These are phyloP conservation scores for Apis florea DNA, from an alignment of 1,140 invertebrate genomes.

Conservation along the genomic window DNA sequence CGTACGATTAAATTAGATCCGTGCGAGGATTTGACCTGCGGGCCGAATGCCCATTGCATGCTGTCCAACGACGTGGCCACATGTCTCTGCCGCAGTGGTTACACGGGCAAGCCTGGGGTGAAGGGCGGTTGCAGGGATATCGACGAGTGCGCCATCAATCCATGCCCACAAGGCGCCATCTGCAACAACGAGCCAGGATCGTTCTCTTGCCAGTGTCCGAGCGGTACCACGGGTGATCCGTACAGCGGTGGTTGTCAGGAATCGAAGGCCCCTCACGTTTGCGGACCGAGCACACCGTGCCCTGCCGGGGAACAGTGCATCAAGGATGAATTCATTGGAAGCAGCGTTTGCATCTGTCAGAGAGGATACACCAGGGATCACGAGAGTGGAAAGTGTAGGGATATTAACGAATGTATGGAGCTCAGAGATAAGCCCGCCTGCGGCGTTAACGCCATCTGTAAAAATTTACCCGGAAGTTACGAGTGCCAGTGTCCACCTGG, in stretches of 20 bases:
- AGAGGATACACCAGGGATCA: slow-evolving; percentile 89
- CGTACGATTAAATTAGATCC: slow-evolving; percentile 88
- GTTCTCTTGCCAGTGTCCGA: slow-evolving; percentile 93
- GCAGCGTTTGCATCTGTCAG: slow-evolving; percentile 92
- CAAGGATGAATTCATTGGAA: slow-evolving; percentile 85
- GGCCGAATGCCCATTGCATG: slow-evolving; percentile 94
- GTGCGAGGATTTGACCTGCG: slow-evolving; percentile 91
- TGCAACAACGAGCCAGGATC: slow-evolving; percentile 93
- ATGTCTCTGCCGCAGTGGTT: slow-evolving; percentile 90
- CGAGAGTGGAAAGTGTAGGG: slow-evolving; percentile 88
- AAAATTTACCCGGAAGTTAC: slow-evolving; percentile 96
- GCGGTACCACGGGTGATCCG: slow-evolving; percentile 86
- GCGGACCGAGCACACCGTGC: slow-evolving; percentile 88
- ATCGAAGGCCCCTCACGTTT: slow-evolving; percentile 83
- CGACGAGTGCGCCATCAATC: slow-evolving; percentile 89
- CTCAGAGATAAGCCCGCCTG: slow-evolving; percentile 87
- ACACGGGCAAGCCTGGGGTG: slow-evolving; percentile 85
- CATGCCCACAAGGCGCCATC: slow-evolving; percentile 90
- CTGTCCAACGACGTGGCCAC: slow-evolving; percentile 90
- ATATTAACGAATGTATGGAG: slow-evolving; percentile 93
- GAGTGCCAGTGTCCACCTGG: slow-evolving; percentile 94
- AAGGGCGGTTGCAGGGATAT: slow-evolving; percentile 91
- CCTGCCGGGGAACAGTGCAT: slow-evolving; percentile 92
- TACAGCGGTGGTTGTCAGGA: slow-evolving; percentile 86
- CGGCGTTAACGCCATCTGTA: slow-evolving; percentile 93